phyloP scores from a whole-genome alignment of 1,140 invertebrate genomes.

The Dermatophagoides farinae region DNA sequence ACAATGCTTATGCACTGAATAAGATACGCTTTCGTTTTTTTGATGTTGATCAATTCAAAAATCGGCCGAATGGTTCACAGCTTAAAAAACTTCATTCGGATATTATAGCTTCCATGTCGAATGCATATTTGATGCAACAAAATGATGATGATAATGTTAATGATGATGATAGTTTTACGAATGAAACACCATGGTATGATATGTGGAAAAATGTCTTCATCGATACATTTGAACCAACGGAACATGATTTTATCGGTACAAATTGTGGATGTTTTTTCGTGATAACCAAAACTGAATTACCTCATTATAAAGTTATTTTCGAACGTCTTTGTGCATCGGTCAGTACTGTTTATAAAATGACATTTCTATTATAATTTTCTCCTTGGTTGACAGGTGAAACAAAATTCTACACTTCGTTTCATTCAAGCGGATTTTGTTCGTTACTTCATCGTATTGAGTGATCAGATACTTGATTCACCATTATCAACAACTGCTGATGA shows the following conservation, averaged over 20 bases:
- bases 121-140: background rate
- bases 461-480: conserved; percentile 2
- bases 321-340: conserved; percentile 4
- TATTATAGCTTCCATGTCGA: conserved; percentile 2
- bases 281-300: conserved; percentile 11
- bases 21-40: conserved; percentile 1
- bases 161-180: background rate
- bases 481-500: background rate
- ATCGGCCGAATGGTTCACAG: background rate
- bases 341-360: conserved; percentile 1
- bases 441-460: background rate
- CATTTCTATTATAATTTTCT: conserved; percentile 9
- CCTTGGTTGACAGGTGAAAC: conserved; percentile 8
- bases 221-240: conserved; percentile 2
- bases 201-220: conserved; percentile 15
- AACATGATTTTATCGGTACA: conserved; percentile 17
- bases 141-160: background rate
- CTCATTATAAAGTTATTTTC: conserved; percentile 10
- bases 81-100: conserved; percentile 10
- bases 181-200: conserved; percentile 17
- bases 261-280: conserved; percentile 15
- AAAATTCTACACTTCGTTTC: background rate
- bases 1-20: conserved; percentile 8
- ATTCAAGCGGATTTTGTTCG: conserved; percentile 4
- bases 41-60: conserved; percentile 3